Evolutionary conservation across 2,888 invertebrate species (phyloP).

Genomic region (Xestia sexstrigata): DNA sequence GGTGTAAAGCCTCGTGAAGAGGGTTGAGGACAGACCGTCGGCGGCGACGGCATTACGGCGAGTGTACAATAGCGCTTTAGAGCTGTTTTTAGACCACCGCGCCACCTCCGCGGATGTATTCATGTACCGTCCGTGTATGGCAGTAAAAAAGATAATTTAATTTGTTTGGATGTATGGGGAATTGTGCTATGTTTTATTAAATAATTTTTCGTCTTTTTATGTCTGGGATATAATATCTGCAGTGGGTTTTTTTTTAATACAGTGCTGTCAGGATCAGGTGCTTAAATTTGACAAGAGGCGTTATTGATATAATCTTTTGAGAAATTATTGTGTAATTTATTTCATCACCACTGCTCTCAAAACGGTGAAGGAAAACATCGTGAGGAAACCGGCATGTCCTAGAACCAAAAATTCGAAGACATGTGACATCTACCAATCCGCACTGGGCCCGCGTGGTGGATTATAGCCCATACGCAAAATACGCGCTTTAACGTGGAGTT

Average conservation of each 20-base stretch:
- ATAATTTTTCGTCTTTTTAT: not conserved
- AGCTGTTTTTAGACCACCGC: slow-evolving; percentile 49
- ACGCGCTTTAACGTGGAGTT: no score
- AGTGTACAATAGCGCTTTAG: slow-evolving; percentile 42
- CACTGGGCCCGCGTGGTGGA: no score
- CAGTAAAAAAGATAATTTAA: slow-evolving; percentile 59
- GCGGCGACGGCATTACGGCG: slow-evolving; percentile 22
- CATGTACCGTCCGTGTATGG: slow-evolving; percentile 28
- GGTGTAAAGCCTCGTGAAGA: slow-evolving; percentile 32
- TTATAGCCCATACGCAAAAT: no score
- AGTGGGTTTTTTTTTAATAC: not conserved
- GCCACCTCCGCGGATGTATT: slow-evolving; percentile 40
- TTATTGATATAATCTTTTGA: not conserved
- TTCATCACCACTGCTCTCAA: no score
- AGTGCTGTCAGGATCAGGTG: not conserved
- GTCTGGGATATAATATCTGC: not conserved
- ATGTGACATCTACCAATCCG: no score
- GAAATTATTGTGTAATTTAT: no score
- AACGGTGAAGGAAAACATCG: no score
- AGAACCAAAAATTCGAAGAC: no score
- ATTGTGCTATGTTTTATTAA: slow-evolving; percentile 8
- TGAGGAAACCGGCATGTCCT: no score
- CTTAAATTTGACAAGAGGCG: not conserved
- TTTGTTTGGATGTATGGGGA: slow-evolving; percentile 31
- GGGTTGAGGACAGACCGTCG: slow-evolving; percentile 28